phyloP scores from a whole-genome alignment of 1,140 invertebrate genomes.

The Paraescarpia echinospica region DNA sequence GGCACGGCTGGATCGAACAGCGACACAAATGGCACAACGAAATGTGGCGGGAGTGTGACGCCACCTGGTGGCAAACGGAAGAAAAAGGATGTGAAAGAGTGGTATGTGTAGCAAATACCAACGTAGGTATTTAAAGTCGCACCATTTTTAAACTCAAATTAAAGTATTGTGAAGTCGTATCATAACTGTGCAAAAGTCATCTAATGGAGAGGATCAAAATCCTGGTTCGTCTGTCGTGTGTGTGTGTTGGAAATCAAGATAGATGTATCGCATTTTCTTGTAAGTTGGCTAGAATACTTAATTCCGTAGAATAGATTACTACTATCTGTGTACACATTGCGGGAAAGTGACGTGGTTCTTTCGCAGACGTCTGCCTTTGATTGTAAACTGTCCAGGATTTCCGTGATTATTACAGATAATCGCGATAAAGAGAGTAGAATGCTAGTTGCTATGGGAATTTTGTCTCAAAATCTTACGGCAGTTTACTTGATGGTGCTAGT shows the following conservation, averaged over 20 bases:
- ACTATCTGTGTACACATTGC: not conserved
- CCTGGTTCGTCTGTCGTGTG: not conserved
- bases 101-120: constrained; percentile 69
- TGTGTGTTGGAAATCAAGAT: not conserved
- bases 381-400: not conserved
- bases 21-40: constrained; percentile 43
- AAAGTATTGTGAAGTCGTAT: not conserved
- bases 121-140: not conserved
- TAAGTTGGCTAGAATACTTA: not conserved
- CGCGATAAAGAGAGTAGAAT: not conserved
- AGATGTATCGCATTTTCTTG: not conserved
- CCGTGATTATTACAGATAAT: not conserved
- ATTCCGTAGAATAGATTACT: not conserved
- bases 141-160: not conserved
- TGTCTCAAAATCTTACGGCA: not conserved
- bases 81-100: constrained; percentile 90
- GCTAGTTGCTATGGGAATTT: not conserved
- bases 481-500: not conserved
- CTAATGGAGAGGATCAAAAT: not conserved
- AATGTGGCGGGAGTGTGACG: constrained; percentile 35
- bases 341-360: not conserved
- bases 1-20: constrained; percentile 25
- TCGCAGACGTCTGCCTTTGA: not conserved
- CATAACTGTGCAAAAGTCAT: not conserved
- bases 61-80: constrained; percentile 64